Evolutionary conservation across 2,113 vertebrate genomes (phyloP), one percentile per base, ranked within the genome.

Genomic region (Nyctibius bracteatus): DNA sequence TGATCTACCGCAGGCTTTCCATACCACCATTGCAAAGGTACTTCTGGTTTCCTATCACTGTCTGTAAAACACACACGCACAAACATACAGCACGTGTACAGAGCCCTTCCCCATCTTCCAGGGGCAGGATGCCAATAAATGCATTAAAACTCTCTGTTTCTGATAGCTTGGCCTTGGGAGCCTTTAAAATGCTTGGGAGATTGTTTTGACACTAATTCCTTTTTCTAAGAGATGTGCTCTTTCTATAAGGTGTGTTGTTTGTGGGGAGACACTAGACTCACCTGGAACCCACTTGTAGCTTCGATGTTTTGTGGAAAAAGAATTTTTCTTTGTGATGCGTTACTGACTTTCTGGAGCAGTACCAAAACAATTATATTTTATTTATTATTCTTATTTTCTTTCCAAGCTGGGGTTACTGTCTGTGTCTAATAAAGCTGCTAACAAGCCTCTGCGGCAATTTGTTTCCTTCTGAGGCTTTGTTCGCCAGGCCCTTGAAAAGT

Each of bases 301-400:
- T 33, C 22, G 27, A 51, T 12, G 23, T 41, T 84, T 78, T 52
- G 46, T 55, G n/a, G 59, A 58, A 74, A 78, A 75, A 57, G 3
- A 16, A 14, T 58, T 68, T 72, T 71, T 52, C 39, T 89, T 94
- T 65, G 65, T 54, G 43, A 63, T 24, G 27, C 68, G 17, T 37
- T 89, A 37, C 44, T 55, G 52, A 52, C 19, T 89, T 87, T 71
- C 47, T 88, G 59, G 17, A 86, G 31, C 61, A 72, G 61, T 54
- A 67, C 21, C 12, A 49, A 88, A 51, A 71, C 81, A 86, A 86
- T 44, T 39, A 37, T 74, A n/a, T 73, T 95, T 73, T 86, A 70
- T 90, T 80, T 92, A 83, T 88, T 86, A 65, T 73, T 73, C 37
- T 63, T 70, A 65, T 49, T 95, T 94, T 90, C 24, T 83, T 74